phyloP scores from a whole-genome alignment of 2,113 vertebrate genomes.

The Carassius carassius region DNA sequence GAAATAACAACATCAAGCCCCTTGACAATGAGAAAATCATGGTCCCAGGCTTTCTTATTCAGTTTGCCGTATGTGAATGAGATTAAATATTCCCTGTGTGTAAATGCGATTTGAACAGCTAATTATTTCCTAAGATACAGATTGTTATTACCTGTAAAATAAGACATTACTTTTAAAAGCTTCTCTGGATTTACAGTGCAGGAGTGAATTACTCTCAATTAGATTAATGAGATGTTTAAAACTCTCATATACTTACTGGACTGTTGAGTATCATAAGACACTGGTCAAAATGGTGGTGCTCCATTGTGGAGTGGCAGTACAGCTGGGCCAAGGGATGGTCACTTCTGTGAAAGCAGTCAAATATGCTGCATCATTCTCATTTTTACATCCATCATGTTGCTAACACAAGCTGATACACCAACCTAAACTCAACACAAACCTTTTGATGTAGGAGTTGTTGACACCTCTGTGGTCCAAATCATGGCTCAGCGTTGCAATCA shows the following conservation, averaged over 20 bases:
- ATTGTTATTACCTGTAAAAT: not conserved
- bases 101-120: not conserved
- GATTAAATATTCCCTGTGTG: not conserved
- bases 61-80: slow-evolving; percentile 3
- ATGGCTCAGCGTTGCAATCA: slow-evolving; percentile 94
- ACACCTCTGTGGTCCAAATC: slow-evolving; percentile 97
- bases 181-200: not conserved
- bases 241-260: slow-evolving; percentile 78
- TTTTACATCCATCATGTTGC: not conserved
- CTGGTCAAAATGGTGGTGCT: slow-evolving; percentile 98
- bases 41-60: not conserved
- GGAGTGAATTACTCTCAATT: not conserved
- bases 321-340: slow-evolving; percentile 95
- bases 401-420: not conserved
- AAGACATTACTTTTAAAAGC: not conserved
- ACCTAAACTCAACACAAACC: slow-evolving; percentile 68
- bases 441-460: slow-evolving; percentile 97
- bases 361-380: not conserved
- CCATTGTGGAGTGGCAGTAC: slow-evolving; percentile 98
- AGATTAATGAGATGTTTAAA: not conserved
- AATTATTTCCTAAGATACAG: not conserved
- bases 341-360: slow-evolving; percentile 76
- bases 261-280: slow-evolving; percentile 99
- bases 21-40: not conserved
- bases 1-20: not conserved